Conservation (phyloP, 2,888 invertebrate genomes). For the Hypomecis punctinalis region DNA sequence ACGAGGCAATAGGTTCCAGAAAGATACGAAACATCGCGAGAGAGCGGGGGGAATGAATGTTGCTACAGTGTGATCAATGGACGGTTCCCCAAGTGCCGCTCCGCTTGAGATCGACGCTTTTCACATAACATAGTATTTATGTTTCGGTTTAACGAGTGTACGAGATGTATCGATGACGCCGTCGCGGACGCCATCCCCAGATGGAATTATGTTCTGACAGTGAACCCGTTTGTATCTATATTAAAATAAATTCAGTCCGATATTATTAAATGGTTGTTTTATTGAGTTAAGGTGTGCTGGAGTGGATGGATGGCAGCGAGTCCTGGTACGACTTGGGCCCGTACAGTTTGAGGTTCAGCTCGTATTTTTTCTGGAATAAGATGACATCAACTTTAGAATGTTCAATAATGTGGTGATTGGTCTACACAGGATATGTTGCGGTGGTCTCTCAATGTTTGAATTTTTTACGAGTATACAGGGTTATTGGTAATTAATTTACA, state of each 20-base stretch:
- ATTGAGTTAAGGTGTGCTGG: constrained; percentile 50
- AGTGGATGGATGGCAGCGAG: constrained; percentile 59
- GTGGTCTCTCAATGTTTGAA: no score
- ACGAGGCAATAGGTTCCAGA: no score
- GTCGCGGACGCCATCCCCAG: constrained; percentile 49
- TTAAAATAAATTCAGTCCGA: constrained; percentile 82
- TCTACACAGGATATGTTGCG: no score
- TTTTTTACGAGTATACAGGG: no score
- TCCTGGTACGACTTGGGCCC: constrained; percentile 45
- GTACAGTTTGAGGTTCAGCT: constrained; percentile 46
- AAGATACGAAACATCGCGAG: no score
- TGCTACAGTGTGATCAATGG: no score
- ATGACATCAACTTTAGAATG: no score
- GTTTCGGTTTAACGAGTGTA: constrained; percentile 70
- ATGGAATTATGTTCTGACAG: constrained; percentile 67
- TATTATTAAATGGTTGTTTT: constrained; percentile 57
- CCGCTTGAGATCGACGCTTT: constrained; percentile 73
- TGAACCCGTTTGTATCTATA: constrained; percentile 77
- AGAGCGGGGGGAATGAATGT: no score
- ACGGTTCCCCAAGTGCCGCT: constrained; percentile 46
- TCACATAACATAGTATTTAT: constrained; percentile 82
- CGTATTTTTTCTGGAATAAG: constrained; percentile 59
- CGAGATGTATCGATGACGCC: constrained; percentile 34
- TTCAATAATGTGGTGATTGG: no score
- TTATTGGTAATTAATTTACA: no score